Evolutionary conservation across 2,797 vertebrate species (phyloP).

Genomic region (Champsocephalus esox): DNA sequence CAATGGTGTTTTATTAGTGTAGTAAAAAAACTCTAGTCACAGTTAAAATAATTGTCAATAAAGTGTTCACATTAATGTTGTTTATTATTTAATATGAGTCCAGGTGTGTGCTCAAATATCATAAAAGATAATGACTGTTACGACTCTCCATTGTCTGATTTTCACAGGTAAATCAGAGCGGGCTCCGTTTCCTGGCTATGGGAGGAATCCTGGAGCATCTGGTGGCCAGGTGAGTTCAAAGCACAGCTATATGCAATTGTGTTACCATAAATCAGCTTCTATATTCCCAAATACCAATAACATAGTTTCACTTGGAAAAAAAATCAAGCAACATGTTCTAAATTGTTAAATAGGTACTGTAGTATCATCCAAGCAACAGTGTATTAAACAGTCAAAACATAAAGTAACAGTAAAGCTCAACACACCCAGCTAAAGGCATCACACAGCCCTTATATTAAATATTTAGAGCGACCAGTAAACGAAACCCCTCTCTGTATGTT

Average conservation of each 20-base stretch:
- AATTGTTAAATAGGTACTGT: background rate
- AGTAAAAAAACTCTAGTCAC: background rate
- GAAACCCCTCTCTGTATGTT: background rate
- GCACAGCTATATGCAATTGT: background rate
- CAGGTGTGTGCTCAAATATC: background rate
- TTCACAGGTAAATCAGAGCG: conserved; percentile 83
- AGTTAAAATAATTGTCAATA: conserved; percentile 4
- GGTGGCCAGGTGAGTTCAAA: conserved; percentile 90
- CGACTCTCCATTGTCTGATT: conserved; percentile 70
- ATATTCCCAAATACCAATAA: background rate
- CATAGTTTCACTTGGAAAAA: background rate
- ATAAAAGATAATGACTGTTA: conserved; percentile 15
- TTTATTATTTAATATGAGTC: conserved; percentile 3
- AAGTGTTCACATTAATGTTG: conserved; percentile 1
- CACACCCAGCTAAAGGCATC: background rate
- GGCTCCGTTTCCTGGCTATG: conserved; percentile 83
- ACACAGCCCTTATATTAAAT: background rate
- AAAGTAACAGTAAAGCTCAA: background rate
- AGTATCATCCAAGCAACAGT: background rate
- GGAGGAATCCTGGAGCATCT: conserved; percentile 89
- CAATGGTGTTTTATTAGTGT: background rate
- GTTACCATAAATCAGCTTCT: background rate
- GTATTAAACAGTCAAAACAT: background rate
- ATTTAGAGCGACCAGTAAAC: too few species aligned
- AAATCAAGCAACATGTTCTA: background rate